Percentiles rank a stretch among this genome's conserved stretches.
phyloP scores from a whole-genome alignment of 2,113 vertebrate genomes.

The Carassius auratus region DNA sequence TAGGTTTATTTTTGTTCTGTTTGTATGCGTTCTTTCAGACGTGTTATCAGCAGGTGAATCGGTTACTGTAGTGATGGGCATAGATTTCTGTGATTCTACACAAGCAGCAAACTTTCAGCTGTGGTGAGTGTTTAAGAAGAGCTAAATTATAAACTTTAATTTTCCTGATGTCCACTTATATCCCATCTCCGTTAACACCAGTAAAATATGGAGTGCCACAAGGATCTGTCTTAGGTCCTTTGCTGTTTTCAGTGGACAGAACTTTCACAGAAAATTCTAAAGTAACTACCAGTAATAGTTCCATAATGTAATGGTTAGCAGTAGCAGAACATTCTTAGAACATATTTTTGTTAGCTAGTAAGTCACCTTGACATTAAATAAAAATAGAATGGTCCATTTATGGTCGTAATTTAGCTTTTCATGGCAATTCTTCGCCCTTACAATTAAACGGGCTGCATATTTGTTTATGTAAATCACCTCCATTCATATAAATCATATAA shows the following conservation, averaged over 20 bases:
- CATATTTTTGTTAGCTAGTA: not conserved
- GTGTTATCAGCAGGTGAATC: slow-evolving; percentile 83
- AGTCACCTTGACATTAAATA: not conserved
- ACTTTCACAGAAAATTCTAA: no score
- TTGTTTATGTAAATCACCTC: not conserved
- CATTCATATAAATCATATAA: not conserved
- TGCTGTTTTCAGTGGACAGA: no score
- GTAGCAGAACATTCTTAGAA: not conserved
- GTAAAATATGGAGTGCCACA: no score
- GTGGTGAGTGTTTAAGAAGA: slow-evolving; percentile 78
- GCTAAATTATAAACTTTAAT: not conserved
- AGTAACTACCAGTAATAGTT: not conserved
- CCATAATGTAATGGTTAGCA: not conserved
- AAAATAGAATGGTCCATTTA: not conserved
- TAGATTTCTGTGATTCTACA: slow-evolving; percentile 97
- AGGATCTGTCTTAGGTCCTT: no score
- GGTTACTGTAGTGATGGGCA: slow-evolving; percentile 85
- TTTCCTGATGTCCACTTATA: not conserved
- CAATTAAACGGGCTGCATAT: not conserved
- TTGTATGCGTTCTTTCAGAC: slow-evolving; percentile 74
- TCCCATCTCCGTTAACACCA: no score
- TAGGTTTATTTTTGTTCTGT: slow-evolving; percentile 6
- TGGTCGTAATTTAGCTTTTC: not conserved
- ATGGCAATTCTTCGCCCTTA: not conserved
- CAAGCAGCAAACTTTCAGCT: slow-evolving; percentile 97